Evolutionary conservation across 1,140 invertebrate genomes (phyloP).

Genomic region (roundworm (Caenorhabditis elegans)): WBcel235 BX284602.5:14656501-14657000

Average conservation of each 20-base stretch:
- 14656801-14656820: constrained; percentile 52
- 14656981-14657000: constrained; percentile 55
- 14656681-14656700: constrained; percentile 65
- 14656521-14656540: constrained; percentile 63
- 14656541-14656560: constrained; percentile 66
- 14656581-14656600: constrained; percentile 64
- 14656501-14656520: constrained; percentile 58
- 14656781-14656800: constrained; percentile 53
- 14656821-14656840: constrained; percentile 54
- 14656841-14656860: constrained; percentile 62
- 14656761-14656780: constrained; percentile 63
- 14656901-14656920: constrained; percentile 55
- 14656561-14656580: constrained; percentile 60
- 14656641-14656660: constrained; percentile 65
- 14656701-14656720: constrained; percentile 67
- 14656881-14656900: constrained; percentile 56
- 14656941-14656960: constrained; percentile 61
- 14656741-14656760: constrained; percentile 63
- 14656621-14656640: constrained; percentile 65
- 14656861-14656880: constrained; percentile 57
- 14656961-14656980: constrained; percentile 52
- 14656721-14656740: constrained; percentile 56
- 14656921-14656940: constrained; percentile 61
- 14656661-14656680: constrained; percentile 66
- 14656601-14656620: constrained; percentile 60